Evolutionary conservation across 2,888 invertebrate genomes (phyloP).

Genomic region (Epinotia demarniana): DNA sequence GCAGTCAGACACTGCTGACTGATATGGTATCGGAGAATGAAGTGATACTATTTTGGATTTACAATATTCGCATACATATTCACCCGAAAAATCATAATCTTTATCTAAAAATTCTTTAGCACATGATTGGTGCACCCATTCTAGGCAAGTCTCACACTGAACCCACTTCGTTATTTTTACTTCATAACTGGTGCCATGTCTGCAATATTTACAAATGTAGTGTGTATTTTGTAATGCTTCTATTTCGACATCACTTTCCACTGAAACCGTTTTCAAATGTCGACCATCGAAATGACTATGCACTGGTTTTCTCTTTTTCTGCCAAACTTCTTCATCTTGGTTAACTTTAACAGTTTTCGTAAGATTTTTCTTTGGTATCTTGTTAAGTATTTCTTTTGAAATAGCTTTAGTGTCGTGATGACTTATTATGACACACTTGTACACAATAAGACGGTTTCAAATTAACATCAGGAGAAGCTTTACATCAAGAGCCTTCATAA

Average conservation of each 20-base stretch:
- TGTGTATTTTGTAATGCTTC: neutral
- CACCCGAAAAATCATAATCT: neutral
- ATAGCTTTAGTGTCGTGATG: no score
- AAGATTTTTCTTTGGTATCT: neutral
- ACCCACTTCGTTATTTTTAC: neutral
- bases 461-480: no score
- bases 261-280: neutral
- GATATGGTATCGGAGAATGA: neutral
- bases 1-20: neutral
- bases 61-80: neutral
- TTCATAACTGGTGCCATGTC: neutral
- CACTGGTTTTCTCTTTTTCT: neutral
- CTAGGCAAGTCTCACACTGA: neutral
- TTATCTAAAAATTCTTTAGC: neutral
- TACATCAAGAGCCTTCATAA: no score
- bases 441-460: no score
- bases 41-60: neutral
- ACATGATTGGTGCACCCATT: neutral
- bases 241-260: neutral
- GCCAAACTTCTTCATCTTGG: slow-evolving; percentile 2
- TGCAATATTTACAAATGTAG: neutral
- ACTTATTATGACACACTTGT: no score
- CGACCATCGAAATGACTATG: neutral
- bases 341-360: neutral
- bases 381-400: neutral